Evolutionary conservation across 2,888 invertebrate species (phyloP).

Genomic region (Agrochola lota): DNA sequence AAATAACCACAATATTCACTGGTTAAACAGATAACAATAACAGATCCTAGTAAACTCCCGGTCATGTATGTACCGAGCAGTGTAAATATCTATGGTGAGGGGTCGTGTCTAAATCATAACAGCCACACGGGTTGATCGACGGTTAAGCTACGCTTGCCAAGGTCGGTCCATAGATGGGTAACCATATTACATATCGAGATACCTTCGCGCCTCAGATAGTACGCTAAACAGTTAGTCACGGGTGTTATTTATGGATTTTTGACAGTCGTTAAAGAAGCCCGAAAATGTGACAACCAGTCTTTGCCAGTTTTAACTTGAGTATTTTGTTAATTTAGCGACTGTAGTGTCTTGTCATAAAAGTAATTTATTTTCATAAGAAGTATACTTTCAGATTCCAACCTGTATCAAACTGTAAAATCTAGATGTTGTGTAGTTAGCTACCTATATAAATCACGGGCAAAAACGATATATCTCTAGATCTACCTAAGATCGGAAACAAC

Average conservation of each 20-base stretch:
- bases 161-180: neutral
- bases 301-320: no score
- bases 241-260: neutral
- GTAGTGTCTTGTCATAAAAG: no score
- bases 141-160: neutral
- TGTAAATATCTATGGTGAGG: neutral
- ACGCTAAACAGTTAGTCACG: no score
- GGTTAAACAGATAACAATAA: slow-evolving; percentile 1
- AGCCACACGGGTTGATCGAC: neutral
- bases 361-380: no score
- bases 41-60: neutral
- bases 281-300: neutral
- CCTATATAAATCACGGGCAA: no score
- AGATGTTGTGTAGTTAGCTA: no score
- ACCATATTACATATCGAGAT: neutral
- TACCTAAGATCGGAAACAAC: neutral
- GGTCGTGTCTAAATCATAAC: neutral
- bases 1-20: slow-evolving; percentile 18
- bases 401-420: no score
- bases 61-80: no score
- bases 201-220: neutral
- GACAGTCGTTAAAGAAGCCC: neutral
- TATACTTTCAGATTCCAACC: no score
- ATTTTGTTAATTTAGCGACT: no score
- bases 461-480: no score